Conservation (phyloP, 2,888 invertebrate species). For the Leptopilina syphax region DNA sequence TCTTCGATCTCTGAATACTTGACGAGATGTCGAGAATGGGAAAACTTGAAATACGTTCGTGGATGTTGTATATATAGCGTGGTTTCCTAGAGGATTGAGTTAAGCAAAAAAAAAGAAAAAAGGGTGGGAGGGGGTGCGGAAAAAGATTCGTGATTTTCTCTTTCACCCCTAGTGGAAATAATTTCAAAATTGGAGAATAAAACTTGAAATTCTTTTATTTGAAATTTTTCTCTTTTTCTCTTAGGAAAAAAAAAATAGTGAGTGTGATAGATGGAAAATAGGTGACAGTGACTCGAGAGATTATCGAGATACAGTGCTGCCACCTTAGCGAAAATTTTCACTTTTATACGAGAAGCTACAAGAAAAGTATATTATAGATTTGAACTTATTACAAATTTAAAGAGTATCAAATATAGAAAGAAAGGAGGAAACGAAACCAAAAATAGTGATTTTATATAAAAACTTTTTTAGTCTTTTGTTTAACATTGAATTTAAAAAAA, state of each 20-base stretch:
- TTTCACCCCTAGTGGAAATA: neutral
- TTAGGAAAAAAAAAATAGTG: neutral
- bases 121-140: neutral
- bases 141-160: neutral
- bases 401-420: neutral
- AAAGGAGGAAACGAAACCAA: no score
- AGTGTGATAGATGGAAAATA: conserved; percentile 1
- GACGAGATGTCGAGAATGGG: conserved; percentile 23
- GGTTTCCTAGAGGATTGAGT: conserved; percentile 4
- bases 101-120: no score
- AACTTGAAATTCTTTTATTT: neutral
- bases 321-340: neutral
- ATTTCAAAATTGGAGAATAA: no score
- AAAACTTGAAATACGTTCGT: conserved; percentile 10
- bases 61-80: neutral
- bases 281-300: neutral
- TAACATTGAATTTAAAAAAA: no score
- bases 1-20: conserved; percentile 29
- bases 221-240: neutral
- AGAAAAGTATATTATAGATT: no score
- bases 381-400: neutral
- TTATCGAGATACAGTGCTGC: conserved; percentile 10
- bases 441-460: no score
- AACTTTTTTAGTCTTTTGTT: no score
- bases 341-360: neutral